Conservation (phyloP, 2,113 vertebrate species). For the Brevimyrus niger region DNA sequence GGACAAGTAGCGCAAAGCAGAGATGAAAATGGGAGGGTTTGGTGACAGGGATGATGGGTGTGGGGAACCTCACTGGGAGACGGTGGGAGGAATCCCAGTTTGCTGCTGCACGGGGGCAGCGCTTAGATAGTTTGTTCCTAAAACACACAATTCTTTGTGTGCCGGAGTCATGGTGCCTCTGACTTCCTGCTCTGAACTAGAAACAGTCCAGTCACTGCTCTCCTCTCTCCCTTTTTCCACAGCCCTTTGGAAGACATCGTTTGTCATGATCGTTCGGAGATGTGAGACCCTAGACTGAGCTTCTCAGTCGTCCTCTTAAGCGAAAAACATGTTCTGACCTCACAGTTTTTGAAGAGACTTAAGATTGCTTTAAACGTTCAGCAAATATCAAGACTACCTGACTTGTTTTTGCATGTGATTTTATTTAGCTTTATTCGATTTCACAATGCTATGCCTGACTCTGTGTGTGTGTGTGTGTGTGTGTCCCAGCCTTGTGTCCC, state of each 20-base stretch:
- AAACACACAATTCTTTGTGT: constrained; percentile 38
- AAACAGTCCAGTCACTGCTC: constrained; percentile 23
- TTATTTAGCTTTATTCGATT: background rate
- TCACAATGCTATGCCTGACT: background rate
- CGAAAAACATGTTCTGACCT: constrained; percentile 27
- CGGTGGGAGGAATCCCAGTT: background rate
- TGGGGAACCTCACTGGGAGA: background rate
- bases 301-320: background rate
- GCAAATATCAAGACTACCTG: background rate
- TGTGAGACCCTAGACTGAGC: constrained; percentile 24
- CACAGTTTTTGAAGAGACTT: background rate
- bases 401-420: background rate
- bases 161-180: constrained; percentile 33
- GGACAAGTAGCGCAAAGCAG: background rate
- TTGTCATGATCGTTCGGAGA: constrained; percentile 39
- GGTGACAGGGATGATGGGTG: background rate
- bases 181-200: constrained; percentile 37
- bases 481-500: background rate
- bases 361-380: background rate
- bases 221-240: constrained; percentile 12
- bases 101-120: background rate
- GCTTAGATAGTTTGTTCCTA: constrained; percentile 14
- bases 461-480: background rate
- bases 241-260: constrained; percentile 34
- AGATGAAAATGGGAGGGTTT: background rate